Evolutionary conservation across 2,113 vertebrate species (phyloP).

Genomic region (Sinocyclocheilus anophthalmus): DNA sequence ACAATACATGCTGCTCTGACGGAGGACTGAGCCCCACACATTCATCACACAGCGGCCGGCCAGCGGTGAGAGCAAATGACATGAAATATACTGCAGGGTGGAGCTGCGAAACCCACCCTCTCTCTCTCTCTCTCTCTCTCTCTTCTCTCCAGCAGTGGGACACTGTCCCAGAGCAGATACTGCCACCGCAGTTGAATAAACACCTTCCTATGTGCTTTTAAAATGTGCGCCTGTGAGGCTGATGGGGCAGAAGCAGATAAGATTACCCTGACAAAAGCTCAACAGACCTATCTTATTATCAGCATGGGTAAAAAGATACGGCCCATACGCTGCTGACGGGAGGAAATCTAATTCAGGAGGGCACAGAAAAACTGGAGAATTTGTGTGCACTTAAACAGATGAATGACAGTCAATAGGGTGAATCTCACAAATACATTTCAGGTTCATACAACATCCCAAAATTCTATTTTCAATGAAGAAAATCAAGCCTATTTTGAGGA

Average conservation of each 20-base stretch:
- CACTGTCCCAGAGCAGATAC: constrained; percentile 28
- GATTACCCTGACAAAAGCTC: constrained; percentile 45
- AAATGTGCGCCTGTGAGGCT: constrained; percentile 11
- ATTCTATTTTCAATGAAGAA: background rate
- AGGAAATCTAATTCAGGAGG: background rate
- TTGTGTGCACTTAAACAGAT: background rate
- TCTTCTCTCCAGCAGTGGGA: background rate
- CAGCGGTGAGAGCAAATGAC: constrained; percentile 43
- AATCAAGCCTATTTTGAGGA: background rate
- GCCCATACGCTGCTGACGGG: background rate
- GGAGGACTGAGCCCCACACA: constrained; percentile 36
- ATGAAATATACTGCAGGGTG: constrained; percentile 43
- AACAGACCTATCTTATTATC: constrained; percentile 19
- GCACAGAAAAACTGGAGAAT: background rate
- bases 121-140: constrained; percentile 22
- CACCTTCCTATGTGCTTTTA: constrained; percentile 14
- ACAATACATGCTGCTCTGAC: constrained; percentile 51
- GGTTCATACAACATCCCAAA: background rate
- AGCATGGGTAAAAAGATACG: background rate
- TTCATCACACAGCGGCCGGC: constrained; percentile 44
- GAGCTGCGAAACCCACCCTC: constrained; percentile 24
- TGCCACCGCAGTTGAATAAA: constrained; percentile 43
- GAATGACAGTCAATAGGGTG: background rate
- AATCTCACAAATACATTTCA: background rate
- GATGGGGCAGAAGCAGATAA: constrained; percentile 30